phyloP scores from a whole-genome alignment of 2,797 vertebrate species.

The Pseudomugil gertrudae region DNA sequence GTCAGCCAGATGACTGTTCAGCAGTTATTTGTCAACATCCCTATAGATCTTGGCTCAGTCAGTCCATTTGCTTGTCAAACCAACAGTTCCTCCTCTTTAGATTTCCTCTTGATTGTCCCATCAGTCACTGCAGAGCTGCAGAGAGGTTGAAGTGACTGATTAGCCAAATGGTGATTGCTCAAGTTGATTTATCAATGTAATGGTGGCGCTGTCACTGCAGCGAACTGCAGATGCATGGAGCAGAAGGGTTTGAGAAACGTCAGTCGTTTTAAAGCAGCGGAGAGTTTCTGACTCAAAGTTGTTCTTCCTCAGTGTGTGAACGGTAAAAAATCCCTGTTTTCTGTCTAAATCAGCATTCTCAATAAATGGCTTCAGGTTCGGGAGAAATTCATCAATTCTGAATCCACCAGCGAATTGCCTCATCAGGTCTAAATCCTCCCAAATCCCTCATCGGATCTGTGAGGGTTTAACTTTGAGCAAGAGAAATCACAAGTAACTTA shows the following conservation, averaged over 20 bases:
- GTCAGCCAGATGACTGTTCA: constrained; percentile 41
- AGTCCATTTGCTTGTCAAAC: constrained; percentile 42
- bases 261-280: not conserved
- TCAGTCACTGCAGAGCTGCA: constrained; percentile 43
- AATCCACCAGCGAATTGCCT: not conserved
- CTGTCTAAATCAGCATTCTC: not conserved
- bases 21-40: constrained; percentile 42
- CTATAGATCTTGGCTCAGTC: constrained; percentile 26
- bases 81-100: constrained; percentile 41
- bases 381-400: constrained; percentile 17
- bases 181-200: constrained; percentile 48
- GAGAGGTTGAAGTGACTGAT: constrained; percentile 54
- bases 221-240: constrained; percentile 24
- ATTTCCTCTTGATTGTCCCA: constrained; percentile 48
- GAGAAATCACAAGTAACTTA: not conserved
- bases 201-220: constrained; percentile 19
- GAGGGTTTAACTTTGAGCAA: constrained; percentile 5
- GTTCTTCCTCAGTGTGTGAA: not conserved
- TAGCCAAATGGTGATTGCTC: constrained; percentile 44
- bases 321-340: constrained; percentile 4
- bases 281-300: not conserved
- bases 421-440: constrained; percentile 10
- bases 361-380: constrained; percentile 8
- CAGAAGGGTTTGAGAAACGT: not conserved
- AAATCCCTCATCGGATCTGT: not conserved